Evolutionary conservation across 2,113 vertebrate genomes (phyloP).

Genomic region (Myocastor coypus): DNA sequence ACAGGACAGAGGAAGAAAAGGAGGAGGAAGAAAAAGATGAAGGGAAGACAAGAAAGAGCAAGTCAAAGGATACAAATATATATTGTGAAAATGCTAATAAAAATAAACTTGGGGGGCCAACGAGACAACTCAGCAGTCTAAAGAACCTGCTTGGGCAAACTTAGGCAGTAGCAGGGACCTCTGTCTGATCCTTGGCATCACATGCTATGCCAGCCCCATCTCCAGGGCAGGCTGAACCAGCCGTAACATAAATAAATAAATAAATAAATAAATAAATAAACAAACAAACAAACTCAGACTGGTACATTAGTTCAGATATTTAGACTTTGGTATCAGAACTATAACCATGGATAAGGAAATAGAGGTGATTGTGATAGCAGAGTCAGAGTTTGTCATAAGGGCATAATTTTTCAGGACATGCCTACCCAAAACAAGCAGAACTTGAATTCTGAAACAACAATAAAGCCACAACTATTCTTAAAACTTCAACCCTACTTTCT

Average conservation of each 20-base stretch:
- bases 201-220: too few species aligned
- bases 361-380: neutral
- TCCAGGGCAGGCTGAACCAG: too few species aligned
- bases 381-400: neutral
- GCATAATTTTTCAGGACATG: neutral
- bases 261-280: too few species aligned
- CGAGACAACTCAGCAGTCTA: too few species aligned
- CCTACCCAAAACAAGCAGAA: neutral
- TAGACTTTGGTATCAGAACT: neutral
- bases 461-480: constrained; percentile 8
- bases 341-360: neutral
- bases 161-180: too few species aligned
- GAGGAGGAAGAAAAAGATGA: neutral
- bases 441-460: neutral
- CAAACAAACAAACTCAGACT: too few species aligned
- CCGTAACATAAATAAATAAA: too few species aligned
- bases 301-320: neutral
- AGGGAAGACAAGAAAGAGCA: neutral
- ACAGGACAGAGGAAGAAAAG: neutral
- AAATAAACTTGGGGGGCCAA: too few species aligned
- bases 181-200: too few species aligned
- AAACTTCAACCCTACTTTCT: neutral
- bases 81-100: neutral
- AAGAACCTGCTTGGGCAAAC: too few species aligned
- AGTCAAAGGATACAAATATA: neutral